Percentiles rank a stretch among this genome's conserved stretches.
phyloP scores from a whole-genome alignment of 2,888 invertebrate species.

The Escarpia spicata region DNA sequence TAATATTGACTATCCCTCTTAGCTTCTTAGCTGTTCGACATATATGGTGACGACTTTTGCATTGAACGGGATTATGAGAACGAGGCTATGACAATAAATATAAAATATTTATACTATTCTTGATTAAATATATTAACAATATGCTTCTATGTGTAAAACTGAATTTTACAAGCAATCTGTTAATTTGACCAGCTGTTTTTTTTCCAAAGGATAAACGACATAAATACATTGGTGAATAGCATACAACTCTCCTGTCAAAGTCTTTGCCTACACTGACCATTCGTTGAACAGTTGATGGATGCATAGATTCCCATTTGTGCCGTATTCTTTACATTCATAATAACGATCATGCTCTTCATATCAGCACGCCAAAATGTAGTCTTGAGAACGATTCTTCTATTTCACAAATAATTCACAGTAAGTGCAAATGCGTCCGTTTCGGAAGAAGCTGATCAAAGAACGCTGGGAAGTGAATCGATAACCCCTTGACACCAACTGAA shows the following conservation, averaged over 20 bases:
- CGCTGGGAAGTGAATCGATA: not conserved
- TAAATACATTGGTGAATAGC: not conserved
- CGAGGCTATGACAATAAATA: too few species aligned
- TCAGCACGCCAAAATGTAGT: not conserved
- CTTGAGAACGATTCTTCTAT: not conserved
- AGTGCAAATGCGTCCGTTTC: not conserved
- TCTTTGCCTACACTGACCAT: not conserved
- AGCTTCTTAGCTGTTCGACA: too few species aligned
- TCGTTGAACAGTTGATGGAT: not conserved
- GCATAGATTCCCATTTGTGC: not conserved
- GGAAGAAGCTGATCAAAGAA: not conserved
- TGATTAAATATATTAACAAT: too few species aligned
- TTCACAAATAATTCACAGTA: not conserved
- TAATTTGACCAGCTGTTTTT: not conserved
- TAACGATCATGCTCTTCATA: not conserved
- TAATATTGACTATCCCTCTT: too few species aligned
- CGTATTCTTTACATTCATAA: not conserved
- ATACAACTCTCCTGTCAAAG: not conserved
- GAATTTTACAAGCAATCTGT: not conserved
- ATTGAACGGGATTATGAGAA: too few species aligned
- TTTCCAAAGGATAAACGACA: not conserved
- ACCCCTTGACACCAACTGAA: not conserved
- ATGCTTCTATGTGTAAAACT: not conserved
- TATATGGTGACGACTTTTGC: too few species aligned
- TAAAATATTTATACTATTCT: too few species aligned